Base-by-base conservation (phyloP, 2,797 vertebrate genomes). In the Bovichtus variegatus region DNA sequence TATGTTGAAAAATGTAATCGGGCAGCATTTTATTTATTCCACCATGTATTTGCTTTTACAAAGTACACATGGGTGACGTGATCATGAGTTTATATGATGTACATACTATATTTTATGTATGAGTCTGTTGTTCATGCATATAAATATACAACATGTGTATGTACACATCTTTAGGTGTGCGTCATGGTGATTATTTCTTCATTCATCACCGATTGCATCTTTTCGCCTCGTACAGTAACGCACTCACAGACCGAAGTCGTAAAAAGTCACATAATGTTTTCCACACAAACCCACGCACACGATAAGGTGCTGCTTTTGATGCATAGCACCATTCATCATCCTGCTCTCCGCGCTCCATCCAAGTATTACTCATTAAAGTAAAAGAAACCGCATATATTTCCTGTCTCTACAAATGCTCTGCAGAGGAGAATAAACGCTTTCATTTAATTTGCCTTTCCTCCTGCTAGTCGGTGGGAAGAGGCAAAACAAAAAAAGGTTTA, bases 241-340 rank as follows among this genome's bases (percentile, higher is more conserved):
- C 25, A 19, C 27, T 43, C 41, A 58, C 43, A 50, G 63, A 50
- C 23, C 72, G 12, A 68, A 80, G 10, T 79, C 69, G 75, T 73
- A 50, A 70, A 67, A 76, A 61, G 49, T 23, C 58, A n/a, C 43
- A 43, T 71, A 25, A 75, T 80, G 64, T 75, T 77, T 78, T 74
- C 71, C n/a, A n/a, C 67, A 77, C 77, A 80, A 81, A 34, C 67
- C 59, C 69, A 73, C 77, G 41, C 41, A 49, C 10, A 36, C 2
- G 3, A 70, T 76, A 29, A 76, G 61, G 68, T 40, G 65, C 46
- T 73, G 74, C 59, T 72, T 81, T 68, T 68, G 54, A 78, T 68
- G 23, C 43, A 60, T 7, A 15, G 59, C 61, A 2, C 54, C 75
- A 70, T 83, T 84, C 66, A 81, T 82, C 78, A 79, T 71, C 77